Evolutionary conservation across 2,113 vertebrate species (phyloP), one percentile per base, ranked within the genome.

Genomic region (Entomyzon cyanotis): DNA sequence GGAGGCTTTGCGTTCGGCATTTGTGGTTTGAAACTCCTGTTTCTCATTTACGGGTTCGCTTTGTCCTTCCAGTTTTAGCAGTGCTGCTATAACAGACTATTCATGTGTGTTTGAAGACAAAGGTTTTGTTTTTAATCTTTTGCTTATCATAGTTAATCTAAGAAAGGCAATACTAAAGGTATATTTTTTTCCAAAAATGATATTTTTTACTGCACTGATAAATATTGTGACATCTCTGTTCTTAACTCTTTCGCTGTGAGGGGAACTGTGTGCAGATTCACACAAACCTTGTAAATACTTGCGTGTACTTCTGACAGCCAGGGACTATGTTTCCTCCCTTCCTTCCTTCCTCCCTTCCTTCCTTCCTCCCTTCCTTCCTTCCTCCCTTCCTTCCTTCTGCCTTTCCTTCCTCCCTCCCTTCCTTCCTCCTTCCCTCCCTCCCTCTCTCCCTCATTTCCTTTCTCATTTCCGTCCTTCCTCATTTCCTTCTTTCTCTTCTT

Each of bases 161-260:
- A 98, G 97, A 98, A 98, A 98, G 98, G 97, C 98, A 98, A 98
- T 98, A 98, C 97, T 98, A 98, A 98, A 98, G 95, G 95, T 97
- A 97, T 98, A 97, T 97, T 97, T 98, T 97, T 97, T 97, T 96
- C 97, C 93, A 96, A 96, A 98, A 97, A 98, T 97, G 96, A 95
- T 98, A 97, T 98, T 98, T 98, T 98, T 98, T 98, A 98, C 97
- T 98, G 97, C 97, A 97, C 98, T 98, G 97, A 98, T 98, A 97
- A 97, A 96, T 97, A 95, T 95, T 97, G 95, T 95, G 87, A 95
- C 94, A 96, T 95, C 96, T 97, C 94, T 97, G 97, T 95, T 97
- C 96, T 97, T 96, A 95, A 87, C 94, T 89, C 92, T 96, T 97
- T 94, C 3, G 94, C 94, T 96, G 95, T 95, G 95, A 96, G 94